phyloP scores from a whole-genome alignment of 2,888 invertebrate genomes.

The Homarus gammarus region DNA sequence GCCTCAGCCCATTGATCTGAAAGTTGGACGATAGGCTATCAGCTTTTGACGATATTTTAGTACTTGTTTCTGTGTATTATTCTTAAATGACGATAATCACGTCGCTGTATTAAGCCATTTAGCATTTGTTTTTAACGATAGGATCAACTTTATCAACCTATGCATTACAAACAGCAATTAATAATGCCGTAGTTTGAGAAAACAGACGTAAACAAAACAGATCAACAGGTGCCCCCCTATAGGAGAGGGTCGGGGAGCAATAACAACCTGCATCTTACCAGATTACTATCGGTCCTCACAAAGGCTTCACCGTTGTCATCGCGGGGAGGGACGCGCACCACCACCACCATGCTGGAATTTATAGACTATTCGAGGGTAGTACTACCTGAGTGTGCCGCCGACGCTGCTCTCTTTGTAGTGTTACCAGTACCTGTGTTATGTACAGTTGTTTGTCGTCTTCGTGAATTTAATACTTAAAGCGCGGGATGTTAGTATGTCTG shows the following conservation, averaged over 20 bases:
- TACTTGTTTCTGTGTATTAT: not conserved
- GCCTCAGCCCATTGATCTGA: constrained; percentile 42
- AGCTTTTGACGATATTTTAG: not conserved
- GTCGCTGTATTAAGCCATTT: not conserved
- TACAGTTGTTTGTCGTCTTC: too few species aligned
- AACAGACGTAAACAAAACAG: constrained; percentile 23
- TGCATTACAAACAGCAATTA: not conserved
- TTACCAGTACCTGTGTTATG: too few species aligned
- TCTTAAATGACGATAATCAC: too few species aligned
- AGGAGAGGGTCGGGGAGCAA: constrained; percentile 2
- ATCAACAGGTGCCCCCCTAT: constrained; percentile 43
- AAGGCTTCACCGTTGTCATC: too few species aligned
- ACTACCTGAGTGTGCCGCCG: not conserved
- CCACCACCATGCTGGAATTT: not conserved
- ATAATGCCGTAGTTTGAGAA: not conserved
- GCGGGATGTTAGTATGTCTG: too few species aligned
- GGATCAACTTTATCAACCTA: not conserved
- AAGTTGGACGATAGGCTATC: constrained; percentile 36
- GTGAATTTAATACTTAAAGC: too few species aligned
- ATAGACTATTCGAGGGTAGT: not conserved
- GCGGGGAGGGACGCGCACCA: not conserved
- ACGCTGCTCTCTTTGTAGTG: not conserved
- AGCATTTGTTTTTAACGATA: not conserved
- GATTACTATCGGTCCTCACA: not conserved
- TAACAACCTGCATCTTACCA: not conserved